Conservation (phyloP, 2,797 vertebrate genomes). For the Pseudochaenichthys georgianus region DNA sequence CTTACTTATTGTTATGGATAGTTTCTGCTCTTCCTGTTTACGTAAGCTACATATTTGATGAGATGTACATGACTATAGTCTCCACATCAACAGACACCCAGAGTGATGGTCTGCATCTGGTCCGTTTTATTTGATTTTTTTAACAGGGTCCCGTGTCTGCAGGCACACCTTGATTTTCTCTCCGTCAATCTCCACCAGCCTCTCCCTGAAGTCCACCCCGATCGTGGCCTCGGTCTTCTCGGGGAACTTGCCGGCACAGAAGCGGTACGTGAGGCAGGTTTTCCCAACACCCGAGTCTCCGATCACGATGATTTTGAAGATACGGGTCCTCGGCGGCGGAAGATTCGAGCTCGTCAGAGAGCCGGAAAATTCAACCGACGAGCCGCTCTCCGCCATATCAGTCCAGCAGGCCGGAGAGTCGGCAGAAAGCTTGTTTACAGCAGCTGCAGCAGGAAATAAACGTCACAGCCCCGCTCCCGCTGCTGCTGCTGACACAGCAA, state of each 20-base stretch:
- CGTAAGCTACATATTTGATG: too few species aligned
- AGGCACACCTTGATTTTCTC: slow-evolving; percentile 94
- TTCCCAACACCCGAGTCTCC: slow-evolving; percentile 98
- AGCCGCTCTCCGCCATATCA: slow-evolving; percentile 83
- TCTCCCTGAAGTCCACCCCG: slow-evolving; percentile 97
- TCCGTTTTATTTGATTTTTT: too few species aligned
- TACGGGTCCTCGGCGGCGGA: slow-evolving; percentile 90
- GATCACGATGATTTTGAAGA: slow-evolving; percentile 99
- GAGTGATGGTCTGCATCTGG: too few species aligned
- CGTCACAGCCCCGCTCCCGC: neutral
- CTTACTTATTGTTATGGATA: too few species aligned
- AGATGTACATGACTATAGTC: too few species aligned
- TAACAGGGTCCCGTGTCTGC: neutral
- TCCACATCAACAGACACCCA: neutral
- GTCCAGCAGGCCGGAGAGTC: neutral
- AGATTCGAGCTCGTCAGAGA: slow-evolving; percentile 76
- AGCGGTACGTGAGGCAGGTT: slow-evolving; percentile 97
- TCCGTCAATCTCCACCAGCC: slow-evolving; percentile 92
- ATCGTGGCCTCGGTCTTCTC: slow-evolving; percentile 98
- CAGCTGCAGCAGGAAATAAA: neutral
- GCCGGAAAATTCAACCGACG: slow-evolving; percentile 87
- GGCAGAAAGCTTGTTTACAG: neutral
- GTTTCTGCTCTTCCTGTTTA: too few species aligned
- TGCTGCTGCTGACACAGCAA: neutral
- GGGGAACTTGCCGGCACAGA: slow-evolving; percentile 95